Evolutionary conservation across 2,113 vertebrate genomes (phyloP), one percentile per base, ranked within the genome.

Genomic region (Opisthocomus hoazin): DNA sequence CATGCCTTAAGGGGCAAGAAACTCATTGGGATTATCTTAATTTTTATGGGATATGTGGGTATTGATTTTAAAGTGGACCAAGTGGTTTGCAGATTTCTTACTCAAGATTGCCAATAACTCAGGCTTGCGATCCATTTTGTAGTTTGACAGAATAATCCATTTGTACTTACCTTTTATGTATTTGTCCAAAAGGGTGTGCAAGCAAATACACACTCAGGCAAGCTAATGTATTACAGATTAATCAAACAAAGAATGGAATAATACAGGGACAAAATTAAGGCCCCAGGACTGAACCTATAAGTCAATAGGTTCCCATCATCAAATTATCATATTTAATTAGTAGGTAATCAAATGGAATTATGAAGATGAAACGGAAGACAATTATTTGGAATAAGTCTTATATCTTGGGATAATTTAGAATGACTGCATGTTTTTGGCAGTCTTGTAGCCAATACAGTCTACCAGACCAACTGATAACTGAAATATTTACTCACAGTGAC

Each of bases 401-500:
- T 30, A 68, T 39, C 53, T 87, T 71, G 29, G 45, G 57, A 39
- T 84, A 81, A 51, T 82, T 84, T 92, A 57, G 48, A 53, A 85
- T 45, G 30, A 75, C 68, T 58, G 14, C 18, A 20, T 45, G 51
- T 46, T 37, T 92, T 81, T 64, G 73, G 29, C 61, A 81, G 30
- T 57, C 77, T 82, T 93, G 58, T 45, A 95, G 65, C 36, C 61
- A 68, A n/a, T 76, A 43, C 8, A 84, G 60, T 76, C 69, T 87
- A 89, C 57, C 84, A 91, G 69, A 78, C 41, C 46, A 64, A 73
- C 36, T 73, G 36, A 56, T 82, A 89, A 73, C 60, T 88, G 48
- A 89, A 95, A 89, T 89, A 84, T 89, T 96, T 92, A 76, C 74
- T 91, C 53, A n/a, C 50, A 77, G 60, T 74, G 64, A 81, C 63